A percentile compares a stretch with the other conserved stretches of the same genome.
These are phyloP conservation scores for Phyto melanocephala DNA, from an alignment of 2,888 invertebrate species.

Conservation along the genomic window DNA sequence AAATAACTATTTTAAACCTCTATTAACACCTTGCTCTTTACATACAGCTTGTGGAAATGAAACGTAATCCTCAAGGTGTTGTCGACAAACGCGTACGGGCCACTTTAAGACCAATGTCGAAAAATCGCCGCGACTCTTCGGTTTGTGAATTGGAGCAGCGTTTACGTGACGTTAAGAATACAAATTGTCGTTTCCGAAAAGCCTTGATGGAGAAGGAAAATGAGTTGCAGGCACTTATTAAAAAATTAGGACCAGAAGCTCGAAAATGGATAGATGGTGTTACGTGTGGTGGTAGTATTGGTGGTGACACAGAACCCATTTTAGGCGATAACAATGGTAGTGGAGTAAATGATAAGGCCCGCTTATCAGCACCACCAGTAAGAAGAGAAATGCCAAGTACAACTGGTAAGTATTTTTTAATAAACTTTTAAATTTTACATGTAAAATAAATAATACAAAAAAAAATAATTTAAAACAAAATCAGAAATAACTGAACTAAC, in stretches of 20 bases:
- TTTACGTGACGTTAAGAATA: constrained; percentile 89
- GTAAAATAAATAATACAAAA: too few relatives aligned
- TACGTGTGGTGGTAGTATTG: constrained; percentile 70
- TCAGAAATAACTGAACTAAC: constrained; percentile 86
- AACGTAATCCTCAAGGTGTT: constrained; percentile 90
- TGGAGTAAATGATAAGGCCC: constrained; percentile 71
- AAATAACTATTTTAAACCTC: not conserved
- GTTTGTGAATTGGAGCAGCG: constrained; percentile 90
- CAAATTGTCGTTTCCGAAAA: constrained; percentile 90
- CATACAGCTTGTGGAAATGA: constrained; percentile 90
- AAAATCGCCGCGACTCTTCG: constrained; percentile 88
- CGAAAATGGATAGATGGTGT: constrained; percentile 79
- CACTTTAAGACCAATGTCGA: constrained; percentile 90
- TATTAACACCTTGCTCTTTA: not conserved
- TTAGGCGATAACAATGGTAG: constrained; percentile 70
- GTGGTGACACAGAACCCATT: constrained; percentile 75
- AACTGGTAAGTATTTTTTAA: constrained; percentile 72
- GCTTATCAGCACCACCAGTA: constrained; percentile 77
- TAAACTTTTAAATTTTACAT: too few relatives aligned
- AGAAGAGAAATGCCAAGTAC: constrained; percentile 78
- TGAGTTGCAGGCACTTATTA: constrained; percentile 83
- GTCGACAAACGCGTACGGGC: constrained; percentile 91
- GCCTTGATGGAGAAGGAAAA: constrained; percentile 91
- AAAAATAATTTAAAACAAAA: not conserved
- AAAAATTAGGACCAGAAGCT: constrained; percentile 78